These are phyloP conservation scores for Bellardia bayeri DNA, from an alignment of 2,888 invertebrate species.

Conservation along the genomic window DNA sequence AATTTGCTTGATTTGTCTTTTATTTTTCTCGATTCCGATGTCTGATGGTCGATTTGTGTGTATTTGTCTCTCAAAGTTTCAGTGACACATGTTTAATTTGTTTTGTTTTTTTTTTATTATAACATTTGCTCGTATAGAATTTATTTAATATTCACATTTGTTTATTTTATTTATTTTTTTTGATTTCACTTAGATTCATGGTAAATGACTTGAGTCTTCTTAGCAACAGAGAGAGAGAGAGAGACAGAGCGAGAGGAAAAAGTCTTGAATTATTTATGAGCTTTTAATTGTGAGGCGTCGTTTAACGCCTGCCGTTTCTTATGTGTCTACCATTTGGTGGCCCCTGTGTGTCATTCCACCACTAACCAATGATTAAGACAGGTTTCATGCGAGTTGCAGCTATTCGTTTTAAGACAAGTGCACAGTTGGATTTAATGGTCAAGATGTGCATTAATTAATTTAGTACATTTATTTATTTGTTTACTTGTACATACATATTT, in stretches of 20 bases:
- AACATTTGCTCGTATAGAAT: constrained; percentile 55
- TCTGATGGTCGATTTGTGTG: constrained; percentile 54
- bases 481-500: constrained; percentile 3
- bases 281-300: constrained; percentile 74
- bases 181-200: constrained; percentile 37
- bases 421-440: constrained; percentile 34
- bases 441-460: constrained; percentile 50
- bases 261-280: constrained; percentile 70
- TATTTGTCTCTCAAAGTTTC: constrained; percentile 17
- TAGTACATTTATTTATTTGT: background rate
- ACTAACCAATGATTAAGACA: constrained; percentile 38
- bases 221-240: background rate
- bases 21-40: too few species aligned
- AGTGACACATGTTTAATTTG: constrained; percentile 70
- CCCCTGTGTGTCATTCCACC: constrained; percentile 1
- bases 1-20: constrained; percentile 57
- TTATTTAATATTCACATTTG: constrained; percentile 58
- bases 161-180: constrained; percentile 20
- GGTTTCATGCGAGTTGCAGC: constrained; percentile 12
- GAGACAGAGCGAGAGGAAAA: background rate
- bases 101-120: constrained; percentile 48
- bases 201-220: constrained; percentile 1
- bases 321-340: constrained; percentile 33
- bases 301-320: constrained; percentile 63
- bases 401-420: constrained; percentile 22